Evolutionary conservation across 2,113 vertebrate genomes (phyloP).

Genomic region (Glareola pratincola): DNA sequence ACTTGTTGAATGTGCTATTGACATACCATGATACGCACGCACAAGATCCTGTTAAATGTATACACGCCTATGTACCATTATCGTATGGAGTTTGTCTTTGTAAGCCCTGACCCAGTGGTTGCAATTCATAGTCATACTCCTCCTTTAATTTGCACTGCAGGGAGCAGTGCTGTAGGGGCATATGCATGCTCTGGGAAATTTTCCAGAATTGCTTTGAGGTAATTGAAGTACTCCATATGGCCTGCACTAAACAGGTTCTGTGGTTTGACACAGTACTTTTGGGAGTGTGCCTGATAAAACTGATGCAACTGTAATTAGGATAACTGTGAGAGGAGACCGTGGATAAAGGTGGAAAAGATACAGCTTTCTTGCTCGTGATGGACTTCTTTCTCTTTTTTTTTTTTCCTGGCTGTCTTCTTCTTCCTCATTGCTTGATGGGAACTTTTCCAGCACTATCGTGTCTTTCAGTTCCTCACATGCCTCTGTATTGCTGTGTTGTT

Average conservation of each 20-base stretch:
- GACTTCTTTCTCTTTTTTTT: background rate
- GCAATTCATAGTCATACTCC: background rate
- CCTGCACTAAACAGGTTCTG: background rate
- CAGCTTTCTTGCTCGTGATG: background rate
- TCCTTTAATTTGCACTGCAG: background rate
- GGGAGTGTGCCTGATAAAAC: background rate
- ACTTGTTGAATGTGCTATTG: background rate
- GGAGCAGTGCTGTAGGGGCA: background rate
- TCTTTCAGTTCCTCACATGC: background rate
- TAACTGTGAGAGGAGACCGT: background rate
- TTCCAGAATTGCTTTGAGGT: background rate
- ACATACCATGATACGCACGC: rapidly evolving
- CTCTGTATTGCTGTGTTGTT: background rate
- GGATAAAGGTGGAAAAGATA: background rate
- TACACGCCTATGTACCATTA: background rate
- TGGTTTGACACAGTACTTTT: background rate
- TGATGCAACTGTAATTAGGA: background rate
- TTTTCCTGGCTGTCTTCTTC: background rate
- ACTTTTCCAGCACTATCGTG: background rate
- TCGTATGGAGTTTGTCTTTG: background rate
- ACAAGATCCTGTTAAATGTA: background rate
- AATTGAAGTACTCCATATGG: background rate
- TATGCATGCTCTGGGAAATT: background rate
- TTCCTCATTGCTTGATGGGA: background rate
- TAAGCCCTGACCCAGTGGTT: background rate